phyloP scores from a whole-genome alignment of 2,113 vertebrate genomes.

The Nerophis ophidion region DNA sequence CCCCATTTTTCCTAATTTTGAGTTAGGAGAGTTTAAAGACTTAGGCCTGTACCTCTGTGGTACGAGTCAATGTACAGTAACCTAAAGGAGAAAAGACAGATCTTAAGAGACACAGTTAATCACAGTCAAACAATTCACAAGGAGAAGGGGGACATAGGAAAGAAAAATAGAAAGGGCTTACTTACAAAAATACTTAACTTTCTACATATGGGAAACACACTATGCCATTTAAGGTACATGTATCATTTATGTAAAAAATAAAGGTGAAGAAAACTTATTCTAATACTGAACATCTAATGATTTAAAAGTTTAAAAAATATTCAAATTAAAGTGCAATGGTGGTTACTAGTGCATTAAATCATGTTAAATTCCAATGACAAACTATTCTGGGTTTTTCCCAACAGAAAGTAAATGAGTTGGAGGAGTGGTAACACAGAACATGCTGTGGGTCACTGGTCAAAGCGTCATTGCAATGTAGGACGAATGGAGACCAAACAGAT shows the following conservation, averaged over 20 bases:
- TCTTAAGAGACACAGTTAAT: slow-evolving; percentile 98
- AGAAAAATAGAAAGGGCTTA: slow-evolving; percentile 83
- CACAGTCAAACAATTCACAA: slow-evolving; percentile 95
- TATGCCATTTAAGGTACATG: slow-evolving; percentile 74
- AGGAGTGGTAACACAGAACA: slow-evolving; percentile 4
- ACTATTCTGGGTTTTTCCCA: slow-evolving; percentile 80
- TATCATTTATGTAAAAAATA: slow-evolving; percentile 56
- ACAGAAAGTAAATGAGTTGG: slow-evolving; percentile 52
- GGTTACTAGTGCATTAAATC: slow-evolving; percentile 55
- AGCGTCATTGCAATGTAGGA: slow-evolving; percentile 47
- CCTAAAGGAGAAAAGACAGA: slow-evolving; percentile 97
- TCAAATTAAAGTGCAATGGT: slow-evolving; percentile 47
- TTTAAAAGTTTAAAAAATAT: slow-evolving; percentile 54
- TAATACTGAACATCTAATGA: slow-evolving; percentile 34
- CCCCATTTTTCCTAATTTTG: slow-evolving; percentile 75
- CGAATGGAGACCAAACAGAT: slow-evolving; percentile 51
- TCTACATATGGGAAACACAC: slow-evolving; percentile 84
- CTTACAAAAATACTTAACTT: slow-evolving; percentile 91
- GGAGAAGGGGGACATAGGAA: slow-evolving; percentile 71
- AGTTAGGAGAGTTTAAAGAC: slow-evolving; percentile 35
- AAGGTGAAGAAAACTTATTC: slow-evolving; percentile 74
- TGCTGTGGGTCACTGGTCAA: slow-evolving; percentile 44
- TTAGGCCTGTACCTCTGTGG: slow-evolving; percentile 99
- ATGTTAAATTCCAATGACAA: slow-evolving; percentile 93
- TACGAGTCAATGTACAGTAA: slow-evolving; percentile 83